Evolutionary conservation across 2,797 vertebrate genomes (phyloP).

Genomic region (Tokudaia muenninki): DNA sequence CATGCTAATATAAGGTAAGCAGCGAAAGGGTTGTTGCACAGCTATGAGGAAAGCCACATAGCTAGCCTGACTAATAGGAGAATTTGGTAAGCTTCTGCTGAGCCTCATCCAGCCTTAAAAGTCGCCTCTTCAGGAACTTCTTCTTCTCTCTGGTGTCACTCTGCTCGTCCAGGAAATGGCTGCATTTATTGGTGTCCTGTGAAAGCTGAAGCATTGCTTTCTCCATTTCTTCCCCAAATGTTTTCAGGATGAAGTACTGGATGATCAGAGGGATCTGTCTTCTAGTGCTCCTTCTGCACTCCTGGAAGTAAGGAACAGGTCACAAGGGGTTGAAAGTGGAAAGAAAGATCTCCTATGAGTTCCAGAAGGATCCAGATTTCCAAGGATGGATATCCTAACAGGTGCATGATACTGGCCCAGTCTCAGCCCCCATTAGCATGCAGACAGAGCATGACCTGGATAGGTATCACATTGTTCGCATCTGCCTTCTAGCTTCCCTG

Average conservation of each 20-base stretch:
- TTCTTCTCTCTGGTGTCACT: conserved; percentile 86
- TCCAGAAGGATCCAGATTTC: not conserved
- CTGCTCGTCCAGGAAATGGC: conserved; percentile 89
- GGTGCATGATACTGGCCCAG: not conserved
- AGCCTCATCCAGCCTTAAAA: conserved; percentile 88
- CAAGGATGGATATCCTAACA: not conserved
- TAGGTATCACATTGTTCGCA: accelerated
- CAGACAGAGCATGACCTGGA: not conserved
- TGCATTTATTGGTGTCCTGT: conserved; percentile 83
- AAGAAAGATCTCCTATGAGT: not conserved
- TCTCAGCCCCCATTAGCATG: not conserved
- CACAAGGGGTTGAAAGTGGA: not conserved
- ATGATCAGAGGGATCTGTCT: conserved; percentile 92
- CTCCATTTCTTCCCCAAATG: conserved; percentile 86
- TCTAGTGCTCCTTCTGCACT: conserved; percentile 81
- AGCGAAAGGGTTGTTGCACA: accelerated
- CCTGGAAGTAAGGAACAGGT: conserved; percentile 84
- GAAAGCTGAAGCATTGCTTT: conserved; percentile 91
- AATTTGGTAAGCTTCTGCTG: conserved; percentile 87
- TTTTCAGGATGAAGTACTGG: conserved; percentile 89
- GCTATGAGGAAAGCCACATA: accelerated
- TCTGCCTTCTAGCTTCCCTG: not conserved
- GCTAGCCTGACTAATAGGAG: accelerated
- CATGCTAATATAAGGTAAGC: not conserved
- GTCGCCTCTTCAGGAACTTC: conserved; percentile 82